Conservation (phyloP, 2,888 invertebrate species). For the Cordylochernes scorpioides region DNA sequence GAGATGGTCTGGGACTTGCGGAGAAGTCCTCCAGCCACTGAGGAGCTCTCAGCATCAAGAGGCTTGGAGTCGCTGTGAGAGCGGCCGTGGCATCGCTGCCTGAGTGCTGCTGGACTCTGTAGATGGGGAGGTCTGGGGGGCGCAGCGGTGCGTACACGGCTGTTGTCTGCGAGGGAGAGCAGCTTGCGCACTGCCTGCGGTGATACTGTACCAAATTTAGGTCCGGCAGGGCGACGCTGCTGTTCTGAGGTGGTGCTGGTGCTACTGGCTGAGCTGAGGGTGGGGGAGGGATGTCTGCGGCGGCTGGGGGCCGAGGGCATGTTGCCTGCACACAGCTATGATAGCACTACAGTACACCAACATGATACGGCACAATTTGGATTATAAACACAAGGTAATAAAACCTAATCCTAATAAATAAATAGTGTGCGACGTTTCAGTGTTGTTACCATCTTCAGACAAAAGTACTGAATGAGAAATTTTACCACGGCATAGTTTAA, state of each 20-base stretch:
- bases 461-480: no score
- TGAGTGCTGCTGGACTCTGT: slow-evolving; percentile 24
- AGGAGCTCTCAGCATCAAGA: slow-evolving; percentile 76
- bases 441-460: no score
- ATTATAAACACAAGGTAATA: no score
- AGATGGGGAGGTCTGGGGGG: slow-evolving; percentile 32
- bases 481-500: no score
- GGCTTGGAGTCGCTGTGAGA: slow-evolving; percentile 73
- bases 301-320: slow-evolving; percentile 26
- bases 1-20: slow-evolving; percentile 42
- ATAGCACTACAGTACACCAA: no score
- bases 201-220: slow-evolving; percentile 50
- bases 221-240: slow-evolving; percentile 18
- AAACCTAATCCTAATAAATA: no score
- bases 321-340: no score
- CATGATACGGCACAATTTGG: no score
- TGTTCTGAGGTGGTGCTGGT: slow-evolving; percentile 35
- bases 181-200: slow-evolving; percentile 91
- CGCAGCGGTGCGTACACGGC: slow-evolving; percentile 59
- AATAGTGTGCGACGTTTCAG: no score
- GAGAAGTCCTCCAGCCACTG: slow-evolving; percentile 65
- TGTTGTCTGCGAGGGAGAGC: slow-evolving; percentile 40
- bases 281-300: slow-evolving; percentile 68
- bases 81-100: slow-evolving; percentile 38
- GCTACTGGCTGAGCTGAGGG: slow-evolving; percentile 68